phyloP scores from a whole-genome alignment of 2,888 invertebrate genomes.

The Hipparchia sbordonii region DNA sequence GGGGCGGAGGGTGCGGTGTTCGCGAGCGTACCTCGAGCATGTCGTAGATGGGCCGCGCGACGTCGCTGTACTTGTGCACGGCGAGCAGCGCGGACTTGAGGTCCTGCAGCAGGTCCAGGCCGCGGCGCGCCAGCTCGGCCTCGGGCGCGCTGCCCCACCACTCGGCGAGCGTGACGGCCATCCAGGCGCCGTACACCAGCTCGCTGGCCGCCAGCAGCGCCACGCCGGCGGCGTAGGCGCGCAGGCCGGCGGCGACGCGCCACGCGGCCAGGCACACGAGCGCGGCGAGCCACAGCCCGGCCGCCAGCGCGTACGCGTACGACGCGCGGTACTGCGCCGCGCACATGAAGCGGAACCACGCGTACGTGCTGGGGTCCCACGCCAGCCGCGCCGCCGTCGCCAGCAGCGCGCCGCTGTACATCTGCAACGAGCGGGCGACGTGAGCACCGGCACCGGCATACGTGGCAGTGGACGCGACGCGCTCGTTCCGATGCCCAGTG shows the following conservation, averaged over 20 bases:
- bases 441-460: too few species aligned
- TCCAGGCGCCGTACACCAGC: slow-evolving; percentile 76
- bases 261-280: slow-evolving; percentile 68
- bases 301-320: slow-evolving; percentile 69
- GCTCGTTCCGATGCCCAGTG: too few species aligned
- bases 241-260: slow-evolving; percentile 48
- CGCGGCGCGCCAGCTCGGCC: slow-evolving; percentile 74
- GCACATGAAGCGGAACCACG: slow-evolving; percentile 79
- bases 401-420: slow-evolving; percentile 79
- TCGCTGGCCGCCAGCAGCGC: slow-evolving; percentile 67
- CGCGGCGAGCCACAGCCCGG: slow-evolving; percentile 72
- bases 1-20: not conserved
- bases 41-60: slow-evolving; percentile 68
- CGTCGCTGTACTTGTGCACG: slow-evolving; percentile 68
- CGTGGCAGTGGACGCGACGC: too few species aligned
- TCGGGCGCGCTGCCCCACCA: slow-evolving; percentile 75
- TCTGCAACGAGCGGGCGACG: slow-evolving; percentile 51
- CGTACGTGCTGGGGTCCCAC: slow-evolving; percentile 79
- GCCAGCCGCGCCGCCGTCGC: slow-evolving; percentile 78
- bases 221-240: slow-evolving; percentile 64
- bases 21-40: slow-evolving; percentile 65
- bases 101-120: slow-evolving; percentile 73
- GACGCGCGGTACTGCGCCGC: slow-evolving; percentile 76
- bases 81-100: slow-evolving; percentile 76
- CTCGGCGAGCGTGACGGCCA: slow-evolving; percentile 69